Conservation (phyloP, 1,140 invertebrate genomes). For the Drosophila elegans region DNA sequence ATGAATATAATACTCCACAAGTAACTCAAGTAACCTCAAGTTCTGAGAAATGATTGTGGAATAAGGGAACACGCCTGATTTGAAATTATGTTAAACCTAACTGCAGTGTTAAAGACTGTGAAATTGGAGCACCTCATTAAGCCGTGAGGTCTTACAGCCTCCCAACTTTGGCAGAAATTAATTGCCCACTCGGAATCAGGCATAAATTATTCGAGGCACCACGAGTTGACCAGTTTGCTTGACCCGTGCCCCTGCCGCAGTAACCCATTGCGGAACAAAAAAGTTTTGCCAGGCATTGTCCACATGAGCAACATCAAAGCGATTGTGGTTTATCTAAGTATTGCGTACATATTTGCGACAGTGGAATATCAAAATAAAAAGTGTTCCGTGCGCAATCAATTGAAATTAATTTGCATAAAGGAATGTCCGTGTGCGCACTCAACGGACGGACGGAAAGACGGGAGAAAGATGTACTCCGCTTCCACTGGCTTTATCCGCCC, state of each 20-base stretch:
- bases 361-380: constrained; percentile 79
- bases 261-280: constrained; percentile 42
- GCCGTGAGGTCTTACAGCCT: no score
- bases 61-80: no score
- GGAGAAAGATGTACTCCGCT: neutral
- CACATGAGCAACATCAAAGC: constrained; percentile 78
- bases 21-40: no score
- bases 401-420: constrained; percentile 83
- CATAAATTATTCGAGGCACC: neutral
- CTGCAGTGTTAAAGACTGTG: no score
- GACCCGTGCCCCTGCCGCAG: neutral
- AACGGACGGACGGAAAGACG: neutral
- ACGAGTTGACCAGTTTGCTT: no score
- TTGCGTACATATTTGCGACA: constrained; percentile 55
- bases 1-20: no score
- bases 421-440: constrained; percentile 61
- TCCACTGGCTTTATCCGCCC: neutral
- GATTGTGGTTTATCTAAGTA: constrained; percentile 65
- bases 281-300: constrained; percentile 63
- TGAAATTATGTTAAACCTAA: no score
- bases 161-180: neutral
- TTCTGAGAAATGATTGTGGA: no score
- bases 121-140: no score
- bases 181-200: neutral
- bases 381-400: constrained; percentile 75